phyloP scores from a whole-genome alignment of 2,797 vertebrate species.

The Aythya fuligula region DNA sequence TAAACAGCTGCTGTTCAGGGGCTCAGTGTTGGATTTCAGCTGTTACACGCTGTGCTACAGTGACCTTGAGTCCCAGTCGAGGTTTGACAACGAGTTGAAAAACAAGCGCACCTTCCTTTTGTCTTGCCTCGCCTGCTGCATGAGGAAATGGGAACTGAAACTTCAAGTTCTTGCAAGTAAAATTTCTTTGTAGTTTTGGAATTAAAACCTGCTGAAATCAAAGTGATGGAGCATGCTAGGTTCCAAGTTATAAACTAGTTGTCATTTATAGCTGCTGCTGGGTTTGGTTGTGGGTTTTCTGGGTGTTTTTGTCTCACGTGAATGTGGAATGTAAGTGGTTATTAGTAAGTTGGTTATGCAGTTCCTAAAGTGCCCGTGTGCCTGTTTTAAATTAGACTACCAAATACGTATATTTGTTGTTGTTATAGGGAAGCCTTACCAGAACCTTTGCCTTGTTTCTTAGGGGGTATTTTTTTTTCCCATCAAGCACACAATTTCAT shows the following conservation, averaged over 20 bases:
- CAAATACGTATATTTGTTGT: not conserved
- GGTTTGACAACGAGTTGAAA: not conserved
- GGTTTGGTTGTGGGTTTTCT: not conserved
- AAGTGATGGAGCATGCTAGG: not conserved
- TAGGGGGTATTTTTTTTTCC: not conserved
- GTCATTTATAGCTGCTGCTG: not conserved
- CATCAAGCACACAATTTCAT: not conserved
- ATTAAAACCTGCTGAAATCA: not conserved
- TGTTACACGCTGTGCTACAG: not conserved
- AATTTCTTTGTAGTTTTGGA: not conserved
- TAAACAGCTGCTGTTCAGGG: not conserved
- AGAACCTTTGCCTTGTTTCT: not conserved
- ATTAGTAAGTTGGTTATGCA: not conserved
- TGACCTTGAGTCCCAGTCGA: not conserved
- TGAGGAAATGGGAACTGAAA: not conserved
- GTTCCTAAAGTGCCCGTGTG: not conserved
- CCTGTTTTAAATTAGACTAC: not conserved
- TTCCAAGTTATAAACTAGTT: not conserved
- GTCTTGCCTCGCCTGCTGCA: not conserved
- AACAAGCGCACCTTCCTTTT: not conserved
- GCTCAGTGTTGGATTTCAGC: not conserved
- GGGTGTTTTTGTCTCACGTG: not conserved
- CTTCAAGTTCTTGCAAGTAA: not conserved
- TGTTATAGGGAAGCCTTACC: not conserved
- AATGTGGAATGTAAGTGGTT: not conserved